Base-by-base conservation (phyloP, 1,140 invertebrate genomes). In the Oncopeltus fasciatus region DNA sequence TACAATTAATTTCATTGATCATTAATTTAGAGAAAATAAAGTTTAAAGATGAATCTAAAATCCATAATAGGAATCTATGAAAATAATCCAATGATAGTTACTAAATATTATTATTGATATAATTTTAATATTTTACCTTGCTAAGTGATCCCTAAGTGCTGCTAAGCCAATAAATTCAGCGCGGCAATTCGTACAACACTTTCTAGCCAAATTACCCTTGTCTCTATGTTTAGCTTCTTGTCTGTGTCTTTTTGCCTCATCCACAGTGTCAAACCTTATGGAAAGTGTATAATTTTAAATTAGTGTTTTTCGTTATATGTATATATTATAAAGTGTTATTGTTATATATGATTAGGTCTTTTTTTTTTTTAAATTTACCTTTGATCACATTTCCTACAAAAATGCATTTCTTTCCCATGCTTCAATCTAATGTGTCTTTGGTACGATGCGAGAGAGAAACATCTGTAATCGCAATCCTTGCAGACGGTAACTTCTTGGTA, bases 241-340 rank as follows among this genome's bases (percentile, higher is more conserved):
- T 2, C 87, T 75, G 73, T 90, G 87, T n/a, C 74, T 69, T 28
- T 81, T 80, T 0, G 83, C 83, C 69, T 86, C 81, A 12, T 72
- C 68, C 0, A 79, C 70, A 0, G 78, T 79, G 1, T 75, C 69
- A 66, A 89, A 89, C 12, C 78, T 80, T 63, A 81, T 64, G 1
- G 31, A 8, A 38, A 38, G 5, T 38, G n/a, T n/a, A n/a, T n/a
- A n/a, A n/a, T n/a, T n/a, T n/a, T n/a, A n/a, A n/a, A n/a, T n/a
- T n/a, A n/a, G n/a, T n/a, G n/a, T n/a, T n/a, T n/a, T n/a, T n/a
- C n/a, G n/a, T n/a, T n/a, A n/a, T n/a, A n/a, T n/a, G n/a, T n/a
- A n/a, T n/a, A n/a, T n/a, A n/a, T n/a, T n/a, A n/a, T n/a, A n/a
- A n/a, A n/a, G n/a, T n/a, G n/a, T n/a, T n/a, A n/a, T n/a, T n/a